These are phyloP conservation scores for Ectropis grisescens DNA, from an alignment of 1,140 invertebrate species.

Conservation along the genomic window DNA sequence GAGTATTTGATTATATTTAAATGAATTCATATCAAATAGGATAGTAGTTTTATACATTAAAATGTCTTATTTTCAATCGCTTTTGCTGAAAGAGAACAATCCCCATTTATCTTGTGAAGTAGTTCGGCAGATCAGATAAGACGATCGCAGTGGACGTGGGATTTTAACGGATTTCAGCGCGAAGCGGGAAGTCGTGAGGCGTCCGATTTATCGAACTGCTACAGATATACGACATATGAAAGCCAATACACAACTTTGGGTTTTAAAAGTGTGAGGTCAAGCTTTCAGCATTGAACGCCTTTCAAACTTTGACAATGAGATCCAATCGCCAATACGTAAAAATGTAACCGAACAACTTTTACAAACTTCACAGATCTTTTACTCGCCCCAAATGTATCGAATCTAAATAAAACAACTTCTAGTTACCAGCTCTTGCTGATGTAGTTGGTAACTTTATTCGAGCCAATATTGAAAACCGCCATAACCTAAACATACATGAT, in stretches of 20 bases:
- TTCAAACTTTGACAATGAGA: neutral
- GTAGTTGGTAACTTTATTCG: too few species aligned
- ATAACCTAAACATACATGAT: too few species aligned
- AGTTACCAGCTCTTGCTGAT: too few species aligned
- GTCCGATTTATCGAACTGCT: neutral
- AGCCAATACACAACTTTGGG: neutral
- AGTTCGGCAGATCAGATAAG: slow-evolving; percentile 35
- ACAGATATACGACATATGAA: neutral
- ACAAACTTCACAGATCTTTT: too few species aligned
- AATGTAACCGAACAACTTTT: too few species aligned
- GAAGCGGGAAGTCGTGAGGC: slow-evolving; percentile 8
- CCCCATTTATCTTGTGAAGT: slow-evolving; percentile 36
- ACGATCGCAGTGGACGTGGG: slow-evolving; percentile 23
- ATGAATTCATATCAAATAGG: too few species aligned
- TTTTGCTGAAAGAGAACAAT: slow-evolving; percentile 30
- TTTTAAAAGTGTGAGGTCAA: neutral
- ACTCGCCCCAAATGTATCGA: too few species aligned
- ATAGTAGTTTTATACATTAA: too few species aligned
- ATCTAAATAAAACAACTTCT: too few species aligned
- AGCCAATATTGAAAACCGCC: too few species aligned
- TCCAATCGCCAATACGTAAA: neutral
- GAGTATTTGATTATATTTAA: too few species aligned
- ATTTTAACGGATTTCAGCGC: slow-evolving; percentile 20
- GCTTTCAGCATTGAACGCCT: neutral
- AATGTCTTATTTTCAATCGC: slow-evolving; percentile 35